A percentile compares a stretch with the other conserved stretches of the same genome.
Evolutionary conservation across 2,888 invertebrate genomes (phyloP).

Genomic region (Eupeodes latifasciatus): DNA sequence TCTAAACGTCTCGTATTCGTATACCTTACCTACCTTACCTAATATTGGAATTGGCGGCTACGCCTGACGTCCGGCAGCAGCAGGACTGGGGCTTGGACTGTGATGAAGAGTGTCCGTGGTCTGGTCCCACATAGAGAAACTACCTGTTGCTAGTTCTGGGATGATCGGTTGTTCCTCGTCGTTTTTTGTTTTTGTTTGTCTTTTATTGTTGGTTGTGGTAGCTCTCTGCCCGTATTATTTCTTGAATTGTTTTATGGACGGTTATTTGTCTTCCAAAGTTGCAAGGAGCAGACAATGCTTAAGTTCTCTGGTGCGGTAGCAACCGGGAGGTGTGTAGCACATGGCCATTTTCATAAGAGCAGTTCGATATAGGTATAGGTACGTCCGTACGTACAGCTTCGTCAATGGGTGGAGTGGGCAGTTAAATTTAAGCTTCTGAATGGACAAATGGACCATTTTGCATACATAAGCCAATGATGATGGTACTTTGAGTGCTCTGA

Average conservation of each 20-base stretch:
- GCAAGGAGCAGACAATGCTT: not conserved
- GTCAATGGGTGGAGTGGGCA: constrained; percentile 70
- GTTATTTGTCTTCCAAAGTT: constrained; percentile 65
- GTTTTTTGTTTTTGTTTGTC: constrained; percentile 31
- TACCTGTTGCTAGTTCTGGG: constrained; percentile 67
- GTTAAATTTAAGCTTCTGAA: constrained; percentile 66
- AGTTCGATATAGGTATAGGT: not conserved
- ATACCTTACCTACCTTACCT: constrained; percentile 10
- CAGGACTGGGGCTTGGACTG: not conserved
- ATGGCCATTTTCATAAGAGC: constrained; percentile 16
- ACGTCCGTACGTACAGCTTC: not conserved
- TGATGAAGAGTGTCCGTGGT: not conserved
- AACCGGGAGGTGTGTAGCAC: not conserved
- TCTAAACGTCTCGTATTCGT: not conserved
- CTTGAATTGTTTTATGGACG: constrained; percentile 69
- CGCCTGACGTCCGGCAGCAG: constrained; percentile 51
- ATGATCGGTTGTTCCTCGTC: constrained; percentile 49
- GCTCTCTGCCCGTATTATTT: constrained; percentile 62
- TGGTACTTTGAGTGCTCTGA: constrained; percentile 18
- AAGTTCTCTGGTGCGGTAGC: not conserved
- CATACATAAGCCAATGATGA: constrained; percentile 58
- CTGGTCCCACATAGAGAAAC: constrained; percentile 39
- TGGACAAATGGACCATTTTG: constrained; percentile 73
- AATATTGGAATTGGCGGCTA: constrained; percentile 30
- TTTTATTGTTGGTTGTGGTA: constrained; percentile 25